Base-by-base conservation (phyloP, 2,797 vertebrate species). In the Glyptemys insculpta region DNA sequence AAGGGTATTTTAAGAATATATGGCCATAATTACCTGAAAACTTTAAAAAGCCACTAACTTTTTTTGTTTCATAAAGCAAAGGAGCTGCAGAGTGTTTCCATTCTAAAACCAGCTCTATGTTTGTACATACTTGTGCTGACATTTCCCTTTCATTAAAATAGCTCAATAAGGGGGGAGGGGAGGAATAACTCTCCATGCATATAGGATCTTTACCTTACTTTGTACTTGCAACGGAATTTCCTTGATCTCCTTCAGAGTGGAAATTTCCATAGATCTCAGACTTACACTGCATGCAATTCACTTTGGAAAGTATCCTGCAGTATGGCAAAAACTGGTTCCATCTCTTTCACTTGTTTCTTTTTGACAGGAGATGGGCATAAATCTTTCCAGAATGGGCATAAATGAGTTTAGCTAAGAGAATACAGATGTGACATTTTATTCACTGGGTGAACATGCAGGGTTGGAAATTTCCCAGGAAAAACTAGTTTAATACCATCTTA, bases 131-230 rank as follows among this genome's bases (percentile, higher is more conserved):
- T 96, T 96, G 72, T 96, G 94, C 95, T 95, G 96, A 95, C 90
- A 68, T 91, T 97, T 93, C 88, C 89, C 93, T 94, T 96, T 68
- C 83, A 88, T 92, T 91, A 62, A 93, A 88, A 76, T 74, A 92
- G 78, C 87, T 91, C 91, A 88, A 91, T 91, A 90, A 83, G 6
- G 85, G 96, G 92, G 68, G 82, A 6, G 25, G 82, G 6, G 25
- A 27, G 27, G 82, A 95, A 94, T 86, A 86, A 68, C 56, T 89
- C 79, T 7, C 72, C 50, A 3, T 0, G 31, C 16, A 3, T 89
- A 87, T 81, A 65, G 92, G 83, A 94, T 92, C 92, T 94, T 95
- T 92, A 94, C 94, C 94, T 96, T 31, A 56, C 52, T 96, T 81
- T 50, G 94, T 88, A 47, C 57, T 92, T 2, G 0, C 89, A 52